Conservation (phyloP, 2,113 vertebrate species). For the Malaclemys terrapin region DNA sequence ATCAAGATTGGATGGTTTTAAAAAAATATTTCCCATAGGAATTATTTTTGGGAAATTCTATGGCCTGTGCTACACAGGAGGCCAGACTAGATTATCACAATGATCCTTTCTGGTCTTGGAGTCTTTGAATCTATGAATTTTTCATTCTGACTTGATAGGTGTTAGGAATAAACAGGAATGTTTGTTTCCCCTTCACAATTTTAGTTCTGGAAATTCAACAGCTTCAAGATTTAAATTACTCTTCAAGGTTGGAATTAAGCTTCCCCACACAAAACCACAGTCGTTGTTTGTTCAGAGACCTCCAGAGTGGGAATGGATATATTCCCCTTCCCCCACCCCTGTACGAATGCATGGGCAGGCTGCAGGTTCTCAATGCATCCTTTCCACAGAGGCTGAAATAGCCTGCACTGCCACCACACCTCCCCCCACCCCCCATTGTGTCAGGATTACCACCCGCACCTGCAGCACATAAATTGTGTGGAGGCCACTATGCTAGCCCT, state of each 20-base stretch:
- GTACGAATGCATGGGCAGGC: neutral
- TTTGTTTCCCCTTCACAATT: constrained; percentile 41
- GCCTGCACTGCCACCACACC: neutral
- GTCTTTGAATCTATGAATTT: neutral
- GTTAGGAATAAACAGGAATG: constrained; percentile 33
- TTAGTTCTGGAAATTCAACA: constrained; percentile 41
- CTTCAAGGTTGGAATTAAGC: constrained; percentile 28
- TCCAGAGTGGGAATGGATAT: constrained; percentile 38
- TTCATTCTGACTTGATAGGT: constrained; percentile 9
- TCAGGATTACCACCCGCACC: neutral
- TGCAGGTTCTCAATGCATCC: constrained; percentile 1
- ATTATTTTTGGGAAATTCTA: neutral
- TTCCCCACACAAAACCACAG: neutral
- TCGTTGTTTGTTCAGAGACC: constrained; percentile 31
- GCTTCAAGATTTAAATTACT: constrained; percentile 26
- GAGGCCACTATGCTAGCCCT: constrained; percentile 8
- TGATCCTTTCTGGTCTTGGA: neutral
- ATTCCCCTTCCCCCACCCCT: constrained; percentile 16
- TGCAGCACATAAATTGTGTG: neutral
- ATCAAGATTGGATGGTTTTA: neutral
- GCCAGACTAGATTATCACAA: neutral
- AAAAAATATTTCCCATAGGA: neutral
- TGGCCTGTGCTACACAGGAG: neutral
- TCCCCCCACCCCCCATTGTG: neutral
- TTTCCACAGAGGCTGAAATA: constrained; percentile 1